Evolutionary conservation across 2,113 vertebrate genomes (phyloP), one percentile per base, ranked within the genome.

Genomic region (Carassius carassius): DNA sequence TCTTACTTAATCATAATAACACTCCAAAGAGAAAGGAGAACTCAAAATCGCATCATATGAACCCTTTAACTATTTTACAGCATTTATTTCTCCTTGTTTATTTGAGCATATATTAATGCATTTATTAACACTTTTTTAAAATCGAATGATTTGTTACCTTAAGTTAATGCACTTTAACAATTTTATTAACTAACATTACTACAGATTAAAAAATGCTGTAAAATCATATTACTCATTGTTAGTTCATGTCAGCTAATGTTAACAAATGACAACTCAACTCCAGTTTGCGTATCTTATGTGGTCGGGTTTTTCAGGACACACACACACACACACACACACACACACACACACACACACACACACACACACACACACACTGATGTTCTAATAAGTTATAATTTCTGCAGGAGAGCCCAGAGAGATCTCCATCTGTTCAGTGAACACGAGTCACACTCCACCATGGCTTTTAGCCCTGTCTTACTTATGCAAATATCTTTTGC

Each of bases 401-500:
- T 94, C 90, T 92, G 89, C 91, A 91, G 93, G 90, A 94, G 91
- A 93, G 90, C 89, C 92, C 84, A 73, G 44, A 89, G 91, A 92
- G 91, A 29, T 9, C 47, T 80, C 87, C 84, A 83, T 88, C 87
- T 88, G 87, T 82, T 82, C 91, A 91, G 89, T 86, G 89, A 90
- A 89, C 85, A n/a, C 91, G 91, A 92, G 92, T 84, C 90, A 86
- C 89, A 14, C 92, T 82, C 80, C 65, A 44, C 37, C 58, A 92
- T 93, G 87, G 94, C 94, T 95, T 82, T 87, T 92, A 93, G 94
- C 94, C 89, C 90, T 88, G 91, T 93, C 93, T 94, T 90, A 92
- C 90, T 86, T 94, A 95, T 95, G 95, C 94, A 94, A 94, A 95
- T 94, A 94, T 92, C 90, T 94, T 95, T 95, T 94, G 93, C 94